phyloP scores from a whole-genome alignment of 2,797 vertebrate genomes.

The Siniperca scherzeri region DNA sequence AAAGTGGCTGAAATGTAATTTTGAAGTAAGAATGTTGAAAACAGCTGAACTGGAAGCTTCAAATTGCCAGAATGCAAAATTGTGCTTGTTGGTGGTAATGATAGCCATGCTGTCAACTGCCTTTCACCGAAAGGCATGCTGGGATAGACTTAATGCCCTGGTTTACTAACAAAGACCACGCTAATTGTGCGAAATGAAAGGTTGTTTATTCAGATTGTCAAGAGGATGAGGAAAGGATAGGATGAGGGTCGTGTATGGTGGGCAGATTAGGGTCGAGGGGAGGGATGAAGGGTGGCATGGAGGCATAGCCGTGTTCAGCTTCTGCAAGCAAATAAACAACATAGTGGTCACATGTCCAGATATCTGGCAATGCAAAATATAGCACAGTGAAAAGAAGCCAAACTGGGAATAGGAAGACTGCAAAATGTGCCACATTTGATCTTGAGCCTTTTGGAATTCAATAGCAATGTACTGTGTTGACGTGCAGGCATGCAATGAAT shows the following conservation, averaged over 20 bases:
- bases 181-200: too few species aligned
- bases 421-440: constrained; percentile 32
- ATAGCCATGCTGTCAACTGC: not conserved
- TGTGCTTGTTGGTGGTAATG: not conserved
- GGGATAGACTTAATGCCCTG: not conserved
- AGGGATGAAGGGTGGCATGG: constrained; percentile 84
- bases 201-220: too few species aligned
- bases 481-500: constrained; percentile 30
- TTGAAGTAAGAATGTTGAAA: not conserved
- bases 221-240: too few species aligned
- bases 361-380: constrained; percentile 58
- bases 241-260: too few species aligned
- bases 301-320: constrained; percentile 97
- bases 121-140: not conserved
- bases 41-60: not conserved
- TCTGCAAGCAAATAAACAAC: constrained; percentile 87
- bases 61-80: not conserved
- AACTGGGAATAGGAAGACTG: constrained; percentile 17
- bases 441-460: constrained; percentile 15
- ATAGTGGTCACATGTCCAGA: constrained; percentile 68
- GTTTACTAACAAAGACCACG: too few species aligned
- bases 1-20: not conserved
- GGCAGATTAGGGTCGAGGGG: too few species aligned
- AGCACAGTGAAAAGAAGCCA: constrained; percentile 32
- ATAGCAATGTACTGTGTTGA: constrained; percentile 9